Evolutionary conservation across 2,797 vertebrate species (phyloP).

Genomic region (Geotrypetes seraphini): DNA sequence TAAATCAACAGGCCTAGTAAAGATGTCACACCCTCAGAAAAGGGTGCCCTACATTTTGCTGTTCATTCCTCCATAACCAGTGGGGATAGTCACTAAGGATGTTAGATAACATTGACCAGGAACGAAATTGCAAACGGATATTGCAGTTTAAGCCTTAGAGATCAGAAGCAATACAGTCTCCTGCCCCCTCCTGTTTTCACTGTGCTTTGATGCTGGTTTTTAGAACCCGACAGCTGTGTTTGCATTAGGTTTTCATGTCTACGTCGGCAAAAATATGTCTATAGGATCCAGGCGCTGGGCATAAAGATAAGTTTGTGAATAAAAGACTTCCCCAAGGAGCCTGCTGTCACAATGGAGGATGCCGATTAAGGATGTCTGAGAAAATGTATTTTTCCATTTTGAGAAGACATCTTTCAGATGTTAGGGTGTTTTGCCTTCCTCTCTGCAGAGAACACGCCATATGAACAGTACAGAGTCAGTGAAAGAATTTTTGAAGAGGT

Average conservation of each 20-base stretch:
- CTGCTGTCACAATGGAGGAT: too few species aligned
- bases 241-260: constrained; percentile 21
- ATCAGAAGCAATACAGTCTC: constrained; percentile 20
- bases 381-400: too few species aligned
- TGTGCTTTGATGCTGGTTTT: constrained; percentile 34
- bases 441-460: too few species aligned
- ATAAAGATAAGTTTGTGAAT: background rate
- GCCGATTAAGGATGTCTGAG: too few species aligned
- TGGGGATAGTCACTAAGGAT: constrained; percentile 8
- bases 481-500: too few species aligned
- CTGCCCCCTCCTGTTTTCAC: constrained; percentile 22
- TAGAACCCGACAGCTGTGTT: constrained; percentile 38
- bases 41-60: constrained; percentile 35
- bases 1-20: background rate
- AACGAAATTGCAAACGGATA: constrained; percentile 21
- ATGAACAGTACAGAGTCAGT: too few species aligned
- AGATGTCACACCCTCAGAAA: constrained; percentile 22
- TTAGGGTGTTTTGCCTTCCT: too few species aligned
- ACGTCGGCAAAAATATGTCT: fast-evolving
- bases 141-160: constrained; percentile 21
- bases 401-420: too few species aligned
- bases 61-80: constrained; percentile 35
- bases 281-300: constrained; percentile 9
- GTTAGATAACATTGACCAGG: constrained; percentile 29
- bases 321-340: too few species aligned